Evolutionary conservation across 2,113 vertebrate genomes (phyloP).

Genomic region (Alexandromys fortis): DNA sequence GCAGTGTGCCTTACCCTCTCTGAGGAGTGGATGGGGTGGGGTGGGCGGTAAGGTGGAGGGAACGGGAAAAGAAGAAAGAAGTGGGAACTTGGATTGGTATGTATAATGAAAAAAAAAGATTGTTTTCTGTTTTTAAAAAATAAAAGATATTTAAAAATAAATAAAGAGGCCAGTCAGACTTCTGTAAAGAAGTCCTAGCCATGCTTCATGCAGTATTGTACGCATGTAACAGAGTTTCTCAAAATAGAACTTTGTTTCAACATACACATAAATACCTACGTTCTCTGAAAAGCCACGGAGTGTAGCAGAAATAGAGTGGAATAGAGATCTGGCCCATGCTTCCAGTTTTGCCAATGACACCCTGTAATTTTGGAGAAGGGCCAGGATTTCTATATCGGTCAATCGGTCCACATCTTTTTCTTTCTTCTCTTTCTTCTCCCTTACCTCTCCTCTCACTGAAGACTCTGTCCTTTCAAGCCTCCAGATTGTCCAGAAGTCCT

Average conservation of each 20-base stretch:
- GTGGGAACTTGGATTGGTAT: too few species aligned
- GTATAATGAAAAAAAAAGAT: too few species aligned
- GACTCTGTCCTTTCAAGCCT: slow-evolving; percentile 54
- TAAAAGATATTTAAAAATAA: neutral
- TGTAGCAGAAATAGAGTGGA: slow-evolving; percentile 61
- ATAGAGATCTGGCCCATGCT: slow-evolving; percentile 61
- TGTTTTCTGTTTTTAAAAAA: too few species aligned
- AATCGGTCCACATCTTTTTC: slow-evolving; percentile 61
- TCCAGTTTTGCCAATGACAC: slow-evolving; percentile 68
- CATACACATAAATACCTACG: slow-evolving; percentile 40
- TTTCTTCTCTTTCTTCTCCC: neutral
- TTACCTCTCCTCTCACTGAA: neutral
- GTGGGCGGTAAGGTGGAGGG: too few species aligned
- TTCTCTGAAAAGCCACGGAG: neutral
- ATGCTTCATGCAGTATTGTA: neutral
- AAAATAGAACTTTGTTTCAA: slow-evolving; percentile 42
- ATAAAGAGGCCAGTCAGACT: neutral
- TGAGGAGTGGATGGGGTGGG: too few species aligned
- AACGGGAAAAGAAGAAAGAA: too few species aligned
- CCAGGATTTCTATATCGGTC: slow-evolving; percentile 74
- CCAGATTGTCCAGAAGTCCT: slow-evolving; percentile 50
- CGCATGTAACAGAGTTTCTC: neutral
- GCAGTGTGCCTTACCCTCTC: too few species aligned
- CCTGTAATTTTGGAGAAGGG: slow-evolving; percentile 67
- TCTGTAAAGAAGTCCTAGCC: neutral